Evolutionary conservation across 1,140 invertebrate genomes (phyloP), one percentile per base, ranked within the genome.

Genomic region (Heliconius congener): DNA sequence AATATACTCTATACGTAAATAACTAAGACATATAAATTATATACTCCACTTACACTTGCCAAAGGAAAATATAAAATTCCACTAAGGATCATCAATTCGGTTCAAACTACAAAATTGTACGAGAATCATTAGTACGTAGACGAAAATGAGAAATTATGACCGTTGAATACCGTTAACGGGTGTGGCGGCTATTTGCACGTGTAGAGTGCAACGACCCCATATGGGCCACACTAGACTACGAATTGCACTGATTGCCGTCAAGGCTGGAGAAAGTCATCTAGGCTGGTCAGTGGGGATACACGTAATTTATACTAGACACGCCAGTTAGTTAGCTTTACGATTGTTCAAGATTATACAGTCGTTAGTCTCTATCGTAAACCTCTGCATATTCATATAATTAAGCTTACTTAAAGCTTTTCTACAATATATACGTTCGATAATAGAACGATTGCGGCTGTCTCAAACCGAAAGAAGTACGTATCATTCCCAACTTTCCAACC

Each of bases 171-270:
- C 89, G 88, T 90, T 90, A 92, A 82, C 78, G 85, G 90, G 90
- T 88, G 87, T 81, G 91, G 79, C 85, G 81, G 80, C 82, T 86
- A 88, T 90, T 90, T 82, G 90, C 88, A 92, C 88, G 87, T 90
- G 90, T 82, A 82, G 79, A 76, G 91, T 86, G 77, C 90, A 91
- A 90, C 88, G 88, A 90, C 89, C 91, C 81, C 83, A 77, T 71
- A 83, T 84, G 83, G 84, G 81, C 85, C 82, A 86, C 85, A 87
- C 87, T 81, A 73, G 74, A 72, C 74, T 80, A 73, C 75, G 76
- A 81, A 77, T 81, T 76, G 79, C 79, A 81, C 52, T 81, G 79
- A 77, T 77, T 73, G 71, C 71, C 72, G 79, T 57, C 74, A 72
- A 73, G 72, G 72, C 79, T 77, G 73, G 79, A 77, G 79, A 81